Percentiles rank a stretch among this genome's conserved stretches.
Evolutionary conservation across 2,888 invertebrate species (phyloP).

Genomic region (Leptura quadrifasciata): DNA sequence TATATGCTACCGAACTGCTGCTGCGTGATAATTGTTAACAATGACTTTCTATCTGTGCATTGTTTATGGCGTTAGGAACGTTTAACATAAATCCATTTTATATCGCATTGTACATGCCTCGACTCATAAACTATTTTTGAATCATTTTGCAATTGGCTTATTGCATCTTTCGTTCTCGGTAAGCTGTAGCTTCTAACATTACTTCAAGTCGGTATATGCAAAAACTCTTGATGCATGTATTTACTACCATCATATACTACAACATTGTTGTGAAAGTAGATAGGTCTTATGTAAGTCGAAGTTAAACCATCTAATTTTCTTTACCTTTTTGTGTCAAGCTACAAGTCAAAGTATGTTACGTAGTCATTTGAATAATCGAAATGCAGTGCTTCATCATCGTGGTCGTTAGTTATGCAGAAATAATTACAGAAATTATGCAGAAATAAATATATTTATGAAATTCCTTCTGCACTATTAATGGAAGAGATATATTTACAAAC

Average conservation of each 20-base stretch:
- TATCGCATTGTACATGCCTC: conserved; percentile 30
- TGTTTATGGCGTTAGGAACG: conserved; percentile 49
- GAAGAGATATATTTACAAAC: too few species aligned
- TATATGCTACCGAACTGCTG: conserved; percentile 44
- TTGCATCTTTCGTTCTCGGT: conserved; percentile 14
- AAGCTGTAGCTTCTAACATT: conserved; percentile 3
- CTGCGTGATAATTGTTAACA: conserved; percentile 53
- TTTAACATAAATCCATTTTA: conserved; percentile 35
- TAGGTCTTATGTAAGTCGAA: neutral
- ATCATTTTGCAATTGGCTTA: conserved; percentile 27
- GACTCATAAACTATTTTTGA: conserved; percentile 31
- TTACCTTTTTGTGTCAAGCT: neutral
- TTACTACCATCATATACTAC: neutral
- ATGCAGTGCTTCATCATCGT: too few species aligned
- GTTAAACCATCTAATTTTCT: neutral
- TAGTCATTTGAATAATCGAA: too few species aligned
- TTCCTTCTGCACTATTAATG: too few species aligned
- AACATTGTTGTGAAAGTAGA: neutral
- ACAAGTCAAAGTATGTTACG: neutral
- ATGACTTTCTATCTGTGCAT: conserved; percentile 52
- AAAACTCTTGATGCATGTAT: conserved; percentile 1
- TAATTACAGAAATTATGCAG: too few species aligned
- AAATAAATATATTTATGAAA: too few species aligned
- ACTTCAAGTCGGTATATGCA: neutral
- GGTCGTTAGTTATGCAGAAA: too few species aligned